Conservation (phyloP, 2,888 invertebrate genomes). For the Lysandra coridon region DNA sequence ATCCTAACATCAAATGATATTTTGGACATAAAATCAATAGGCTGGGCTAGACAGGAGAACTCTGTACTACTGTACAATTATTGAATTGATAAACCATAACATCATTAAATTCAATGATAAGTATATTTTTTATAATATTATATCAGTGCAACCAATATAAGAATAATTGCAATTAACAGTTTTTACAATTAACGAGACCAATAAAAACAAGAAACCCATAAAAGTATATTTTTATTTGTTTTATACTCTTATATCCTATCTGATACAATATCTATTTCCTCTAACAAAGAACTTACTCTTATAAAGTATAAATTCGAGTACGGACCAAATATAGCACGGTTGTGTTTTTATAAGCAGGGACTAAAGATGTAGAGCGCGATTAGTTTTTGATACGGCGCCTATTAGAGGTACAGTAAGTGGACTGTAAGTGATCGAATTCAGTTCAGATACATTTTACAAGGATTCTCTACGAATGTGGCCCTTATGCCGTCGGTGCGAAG, state of each 20-base stretch:
- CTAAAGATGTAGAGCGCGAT: constrained; percentile 21
- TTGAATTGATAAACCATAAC: not conserved
- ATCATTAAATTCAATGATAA: too few species aligned
- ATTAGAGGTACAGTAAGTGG: constrained; percentile 38
- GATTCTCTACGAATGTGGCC: not conserved
- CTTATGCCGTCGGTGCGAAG: not conserved
- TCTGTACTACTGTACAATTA: not conserved
- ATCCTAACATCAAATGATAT: not conserved
- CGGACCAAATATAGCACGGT: not conserved
- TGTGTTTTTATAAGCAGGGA: not conserved
- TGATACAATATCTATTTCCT: constrained; percentile 1
- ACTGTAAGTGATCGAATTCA: constrained; percentile 43
- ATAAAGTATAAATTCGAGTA: not conserved
- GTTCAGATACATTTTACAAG: not conserved
- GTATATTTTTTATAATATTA: too few species aligned
- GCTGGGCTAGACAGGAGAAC: not conserved
- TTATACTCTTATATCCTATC: not conserved
- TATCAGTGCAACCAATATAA: not conserved
- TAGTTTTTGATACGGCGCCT: constrained; percentile 24
- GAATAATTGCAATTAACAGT: not conserved
- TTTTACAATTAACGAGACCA: not conserved
- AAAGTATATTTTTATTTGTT: constrained; percentile 1
- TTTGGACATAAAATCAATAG: not conserved
- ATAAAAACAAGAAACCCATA: not conserved
- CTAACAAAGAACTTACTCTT: not conserved